Percentiles rank a stretch among this genome's conserved stretches.
Evolutionary conservation across 2,888 invertebrate genomes (phyloP).

Genomic region (Allolobophora icterica): DNA sequence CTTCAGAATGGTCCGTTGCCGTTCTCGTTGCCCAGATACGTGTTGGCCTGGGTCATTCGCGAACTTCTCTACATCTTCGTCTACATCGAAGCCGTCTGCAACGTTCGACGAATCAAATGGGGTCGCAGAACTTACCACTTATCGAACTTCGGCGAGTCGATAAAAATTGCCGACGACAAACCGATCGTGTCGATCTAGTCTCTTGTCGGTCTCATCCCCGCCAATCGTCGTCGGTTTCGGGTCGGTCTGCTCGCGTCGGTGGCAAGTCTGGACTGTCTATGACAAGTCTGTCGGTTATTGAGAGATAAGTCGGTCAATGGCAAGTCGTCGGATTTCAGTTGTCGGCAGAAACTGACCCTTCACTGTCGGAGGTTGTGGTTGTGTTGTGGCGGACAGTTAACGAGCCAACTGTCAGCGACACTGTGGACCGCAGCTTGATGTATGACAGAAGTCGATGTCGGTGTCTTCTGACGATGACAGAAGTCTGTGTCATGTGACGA

Average conservation of each 20-base stretch:
- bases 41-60: constrained; percentile 59
- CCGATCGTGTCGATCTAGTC: constrained; percentile 44
- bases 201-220: background rate
- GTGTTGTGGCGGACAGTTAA: no score
- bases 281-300: background rate
- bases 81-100: constrained; percentile 60
- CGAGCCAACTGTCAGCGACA: no score
- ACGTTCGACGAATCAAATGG: constrained; percentile 62
- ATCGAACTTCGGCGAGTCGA: constrained; percentile 55
- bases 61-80: constrained; percentile 58
- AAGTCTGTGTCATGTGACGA: no score
- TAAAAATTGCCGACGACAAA: constrained; percentile 52
- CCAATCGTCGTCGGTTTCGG: background rate
- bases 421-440: no score
- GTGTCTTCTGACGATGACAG: no score
- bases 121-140: constrained; percentile 60
- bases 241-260: background rate
- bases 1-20: constrained; percentile 58
- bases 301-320: background rate
- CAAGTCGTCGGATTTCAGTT: background rate
- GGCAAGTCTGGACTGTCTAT: no score
- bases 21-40: constrained; percentile 57
- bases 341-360: no score
- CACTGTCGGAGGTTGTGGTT: no score
- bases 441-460: background rate